These are phyloP conservation scores for Promerops cafer DNA, from an alignment of 2,113 vertebrate genomes.

Conservation along the genomic window DNA sequence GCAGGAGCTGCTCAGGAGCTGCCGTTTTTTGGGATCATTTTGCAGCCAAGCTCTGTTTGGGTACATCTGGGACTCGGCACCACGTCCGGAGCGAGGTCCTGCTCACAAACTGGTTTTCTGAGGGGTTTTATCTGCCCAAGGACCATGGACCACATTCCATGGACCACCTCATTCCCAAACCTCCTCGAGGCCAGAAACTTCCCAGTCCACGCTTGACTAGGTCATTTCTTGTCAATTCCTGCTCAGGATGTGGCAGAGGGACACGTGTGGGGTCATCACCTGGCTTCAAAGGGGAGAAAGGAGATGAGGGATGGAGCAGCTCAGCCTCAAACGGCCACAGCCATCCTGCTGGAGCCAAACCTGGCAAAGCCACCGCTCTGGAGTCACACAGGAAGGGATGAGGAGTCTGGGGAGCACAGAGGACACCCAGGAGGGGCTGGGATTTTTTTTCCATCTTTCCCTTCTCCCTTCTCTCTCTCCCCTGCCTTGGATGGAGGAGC, in stretches of 20 bases:
- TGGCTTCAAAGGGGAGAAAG: background rate
- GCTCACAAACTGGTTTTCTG: background rate
- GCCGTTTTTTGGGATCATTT: background rate
- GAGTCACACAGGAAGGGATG: no score
- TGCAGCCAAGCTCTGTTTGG: background rate
- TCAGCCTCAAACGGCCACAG: no score
- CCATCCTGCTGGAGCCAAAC: no score
- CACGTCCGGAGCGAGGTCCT: background rate
- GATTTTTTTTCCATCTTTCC: no score
- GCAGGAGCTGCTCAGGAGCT: background rate
- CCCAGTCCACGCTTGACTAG: background rate
- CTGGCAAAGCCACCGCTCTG: no score
- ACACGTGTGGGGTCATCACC: accelerated
- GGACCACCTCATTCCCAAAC: background rate
- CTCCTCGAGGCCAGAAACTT: background rate
- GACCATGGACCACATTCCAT: background rate
- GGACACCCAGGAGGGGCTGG: no score
- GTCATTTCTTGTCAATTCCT: accelerated
- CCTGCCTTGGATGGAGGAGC: background rate
- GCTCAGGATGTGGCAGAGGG: background rate
- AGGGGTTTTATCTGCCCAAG: background rate
- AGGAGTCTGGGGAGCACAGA: no score
- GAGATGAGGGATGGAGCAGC: background rate
- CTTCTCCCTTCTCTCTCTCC: no score
- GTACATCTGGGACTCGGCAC: accelerated